Conservation (phyloP, 2,888 invertebrate genomes). For the Ischnura elegans region DNA sequence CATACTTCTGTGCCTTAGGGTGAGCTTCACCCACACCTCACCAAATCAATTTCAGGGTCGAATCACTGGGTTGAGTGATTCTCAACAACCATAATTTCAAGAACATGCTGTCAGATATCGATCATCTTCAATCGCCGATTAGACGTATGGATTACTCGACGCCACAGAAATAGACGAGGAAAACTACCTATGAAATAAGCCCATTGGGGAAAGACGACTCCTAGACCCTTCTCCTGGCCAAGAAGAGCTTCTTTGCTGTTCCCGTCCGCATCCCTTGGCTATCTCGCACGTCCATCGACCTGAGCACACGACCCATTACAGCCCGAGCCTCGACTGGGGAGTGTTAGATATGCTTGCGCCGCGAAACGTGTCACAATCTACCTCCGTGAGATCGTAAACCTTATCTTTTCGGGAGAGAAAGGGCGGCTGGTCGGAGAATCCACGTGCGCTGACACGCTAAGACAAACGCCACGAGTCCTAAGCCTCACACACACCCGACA, state of each 20-base stretch:
- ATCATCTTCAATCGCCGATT: no score
- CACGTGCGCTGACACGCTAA: not conserved
- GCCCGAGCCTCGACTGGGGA: not conserved
- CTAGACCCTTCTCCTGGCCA: not conserved
- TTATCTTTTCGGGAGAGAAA: not conserved
- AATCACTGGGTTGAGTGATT: no score
- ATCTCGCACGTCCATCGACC: not conserved
- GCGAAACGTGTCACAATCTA: not conserved
- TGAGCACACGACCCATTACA: not conserved
- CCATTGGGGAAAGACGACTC: no score
- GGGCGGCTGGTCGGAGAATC: not conserved
- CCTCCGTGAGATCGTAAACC: not conserved
- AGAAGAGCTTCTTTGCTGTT: not conserved
- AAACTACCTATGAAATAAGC: no score
- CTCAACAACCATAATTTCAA: no score
- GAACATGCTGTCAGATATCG: no score
- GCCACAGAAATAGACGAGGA: no score
- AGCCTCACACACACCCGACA: no score
- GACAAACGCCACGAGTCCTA: not conserved
- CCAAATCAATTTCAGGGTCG: no score
- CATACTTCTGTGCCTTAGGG: no score
- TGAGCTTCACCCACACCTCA: no score
- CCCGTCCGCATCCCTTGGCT: not conserved
- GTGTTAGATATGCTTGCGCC: not conserved
- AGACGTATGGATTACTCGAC: no score